Conservation (phyloP, 2,888 invertebrate genomes). For the Tetropium fuscum region DNA sequence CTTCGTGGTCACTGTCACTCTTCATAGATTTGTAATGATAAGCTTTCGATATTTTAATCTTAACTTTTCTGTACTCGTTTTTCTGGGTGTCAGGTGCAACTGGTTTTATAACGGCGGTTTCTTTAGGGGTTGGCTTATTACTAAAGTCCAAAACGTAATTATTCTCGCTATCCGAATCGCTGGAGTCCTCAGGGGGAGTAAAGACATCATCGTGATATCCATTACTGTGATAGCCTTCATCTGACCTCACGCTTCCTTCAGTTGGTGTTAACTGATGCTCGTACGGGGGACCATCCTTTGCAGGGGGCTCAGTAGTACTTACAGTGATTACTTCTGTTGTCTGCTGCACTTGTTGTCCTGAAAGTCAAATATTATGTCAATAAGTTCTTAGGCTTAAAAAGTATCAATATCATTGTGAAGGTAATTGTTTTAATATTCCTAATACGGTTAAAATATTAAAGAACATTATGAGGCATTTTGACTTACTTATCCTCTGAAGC, state of each 20-base stretch:
- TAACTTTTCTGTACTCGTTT: constrained; percentile 93
- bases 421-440: no score
- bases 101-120: constrained; percentile 71
- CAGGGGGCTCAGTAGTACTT: constrained; percentile 60
- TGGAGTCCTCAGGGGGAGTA: constrained; percentile 91
- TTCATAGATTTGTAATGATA: constrained; percentile 72
- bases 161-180: constrained; percentile 87
- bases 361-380: constrained; percentile 14
- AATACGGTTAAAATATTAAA: no score
- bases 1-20: constrained; percentile 72
- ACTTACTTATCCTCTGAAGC: constrained; percentile 76
- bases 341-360: constrained; percentile 70
- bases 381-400: no score
- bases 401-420: no score
- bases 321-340: constrained; percentile 64
- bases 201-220: constrained; percentile 91
- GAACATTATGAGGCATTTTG: no score
- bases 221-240: constrained; percentile 94
- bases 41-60: constrained; percentile 93
- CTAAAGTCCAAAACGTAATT: constrained; percentile 92
- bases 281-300: constrained; percentile 67
- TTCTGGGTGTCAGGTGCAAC: constrained; percentile 72
- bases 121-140: constrained; percentile 68
- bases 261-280: constrained; percentile 86
- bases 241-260: constrained; percentile 89